These are phyloP conservation scores for Stenoptilia bipunctidactyla DNA, from an alignment of 2,888 invertebrate genomes.

Conservation along the genomic window DNA sequence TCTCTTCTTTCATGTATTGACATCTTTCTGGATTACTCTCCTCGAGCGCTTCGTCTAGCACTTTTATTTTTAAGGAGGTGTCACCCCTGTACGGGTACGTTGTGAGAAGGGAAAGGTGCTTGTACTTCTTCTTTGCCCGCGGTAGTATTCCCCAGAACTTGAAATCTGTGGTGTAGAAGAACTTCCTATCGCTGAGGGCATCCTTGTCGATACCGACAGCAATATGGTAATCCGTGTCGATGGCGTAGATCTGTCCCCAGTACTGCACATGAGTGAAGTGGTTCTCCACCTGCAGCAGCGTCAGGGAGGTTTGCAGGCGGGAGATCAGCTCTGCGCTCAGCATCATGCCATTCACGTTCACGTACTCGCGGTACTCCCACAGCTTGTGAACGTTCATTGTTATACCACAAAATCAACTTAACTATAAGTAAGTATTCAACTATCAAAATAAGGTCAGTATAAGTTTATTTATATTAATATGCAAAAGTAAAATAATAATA, in stretches of 20 bases:
- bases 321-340: slow-evolving; percentile 80
- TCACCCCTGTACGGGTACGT: slow-evolving; percentile 64
- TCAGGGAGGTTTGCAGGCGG: slow-evolving; percentile 81
- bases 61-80: slow-evolving; percentile 59
- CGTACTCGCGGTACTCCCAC: slow-evolving; percentile 56
- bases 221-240: slow-evolving; percentile 84
- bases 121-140: slow-evolving; percentile 55
- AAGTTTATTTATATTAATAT: too few species aligned
- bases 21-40: slow-evolving; percentile 47
- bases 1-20: slow-evolving; percentile 80
- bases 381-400: slow-evolving; percentile 48
- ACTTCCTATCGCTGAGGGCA: slow-evolving; percentile 78
- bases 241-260: slow-evolving; percentile 87
- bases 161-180: slow-evolving; percentile 82
- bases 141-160: slow-evolving; percentile 74
- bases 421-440: too few species aligned
- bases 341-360: slow-evolving; percentile 75
- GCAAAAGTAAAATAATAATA: too few species aligned
- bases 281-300: slow-evolving; percentile 85
- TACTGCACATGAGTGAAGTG: slow-evolving; percentile 86
- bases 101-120: slow-evolving; percentile 44
- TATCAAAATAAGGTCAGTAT: too few species aligned
- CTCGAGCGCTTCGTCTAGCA: slow-evolving; percentile 54
- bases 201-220: slow-evolving; percentile 86
- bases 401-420: too few species aligned